Evolutionary conservation across 2,888 invertebrate species (phyloP), one percentile per base, ranked within the genome.

Genomic region (Coenonympha glycerion): DNA sequence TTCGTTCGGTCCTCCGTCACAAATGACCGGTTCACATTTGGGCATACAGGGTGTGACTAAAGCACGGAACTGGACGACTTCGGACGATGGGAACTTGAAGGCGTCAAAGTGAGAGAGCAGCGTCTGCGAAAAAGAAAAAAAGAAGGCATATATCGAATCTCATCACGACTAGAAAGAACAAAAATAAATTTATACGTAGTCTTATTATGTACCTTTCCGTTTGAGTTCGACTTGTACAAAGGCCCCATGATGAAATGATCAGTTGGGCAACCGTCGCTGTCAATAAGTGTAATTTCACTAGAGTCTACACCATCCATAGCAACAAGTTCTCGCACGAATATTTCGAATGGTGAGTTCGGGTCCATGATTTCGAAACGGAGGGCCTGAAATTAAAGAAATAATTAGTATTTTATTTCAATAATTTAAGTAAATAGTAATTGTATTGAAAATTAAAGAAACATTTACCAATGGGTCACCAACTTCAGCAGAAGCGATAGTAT

Each of bases 191-290:
- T 31, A 26, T 56, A 47, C 52, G 11, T 11, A 2, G 57, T 47
- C 53, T 15, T 21, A 53, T 58, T 49, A 58, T 54, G 56, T 82
- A 93, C 93, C 90, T 95, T 95, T 82, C 93, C 93, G 55, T 92
- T 91, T 64, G 91, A 88, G 33, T 91, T 89, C 31, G 95, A 93
- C 83, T 95, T 95, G 84, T 93, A 93, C 56, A 97, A 90, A 15
- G 96, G 94, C 66, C 96, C 96, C 96, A 97, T 95, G 76, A 97
- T 96, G 79, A 95, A 94, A 71, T 95, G 94, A 78, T 97, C 96
- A 18, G 96, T 96, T 9, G 97, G 97, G 71, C 96, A 97, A 69
- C 97, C 97, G 65, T 93, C 91, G 56, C 95, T 93, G 78, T 97
- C 97, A 75, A 97, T 95, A 52, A 97, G 90, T 50, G 95, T 93